Base-by-base conservation (phyloP, 2,888 invertebrate species). In the Pammene fasciana region DNA sequence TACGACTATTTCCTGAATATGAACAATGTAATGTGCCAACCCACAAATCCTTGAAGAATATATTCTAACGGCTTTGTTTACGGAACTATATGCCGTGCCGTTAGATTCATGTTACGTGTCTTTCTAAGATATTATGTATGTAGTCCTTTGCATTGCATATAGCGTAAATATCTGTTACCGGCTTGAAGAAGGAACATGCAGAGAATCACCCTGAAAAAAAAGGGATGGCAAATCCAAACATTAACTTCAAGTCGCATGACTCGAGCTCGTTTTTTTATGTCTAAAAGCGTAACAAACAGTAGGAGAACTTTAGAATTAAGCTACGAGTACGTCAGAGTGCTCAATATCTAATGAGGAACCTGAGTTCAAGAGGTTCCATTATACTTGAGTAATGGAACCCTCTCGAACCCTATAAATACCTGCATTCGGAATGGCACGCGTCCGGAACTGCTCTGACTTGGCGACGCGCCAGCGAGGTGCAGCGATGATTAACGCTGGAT, bases 361-460 rank as follows among this genome's bases (percentile, higher is more conserved):
- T 43, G 13, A 10, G 10, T 10, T 10, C 43, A 11, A 43, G 11
- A 11, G 10, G 43, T 0, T 43, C 1, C 43, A 43, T 0, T 11
- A 13, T 13, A 43, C 65, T 54, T 41, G 36, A 36, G 65, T 26
- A 36, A 41, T 43, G 66, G 66, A 67, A 67, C 52, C 59, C 67
- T 60, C 67, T 60, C 43, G 52, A 67, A 34, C 59, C 67, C 67
- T 67, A 67, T 67, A 67, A 67, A 67, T 67, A 67, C 56, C 10
- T 66, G 46, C 48, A 57, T 73, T 73, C 70, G 71, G 78, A 80
- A 82, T 80, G 75, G 78, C 77, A 75, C 74, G 76, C 77, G 79
- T 71, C 77, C 78, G 79, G 76, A 76, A 81, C 82, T 10, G 46
- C 6, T 67, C 71, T 60, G 67, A 70, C 56, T 72, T 77, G 78